A percentile compares a stretch with the other conserved stretches of the same genome.
Conservation (phyloP, 1,140 invertebrate genomes). For the Portunus trituberculatus region DNA sequence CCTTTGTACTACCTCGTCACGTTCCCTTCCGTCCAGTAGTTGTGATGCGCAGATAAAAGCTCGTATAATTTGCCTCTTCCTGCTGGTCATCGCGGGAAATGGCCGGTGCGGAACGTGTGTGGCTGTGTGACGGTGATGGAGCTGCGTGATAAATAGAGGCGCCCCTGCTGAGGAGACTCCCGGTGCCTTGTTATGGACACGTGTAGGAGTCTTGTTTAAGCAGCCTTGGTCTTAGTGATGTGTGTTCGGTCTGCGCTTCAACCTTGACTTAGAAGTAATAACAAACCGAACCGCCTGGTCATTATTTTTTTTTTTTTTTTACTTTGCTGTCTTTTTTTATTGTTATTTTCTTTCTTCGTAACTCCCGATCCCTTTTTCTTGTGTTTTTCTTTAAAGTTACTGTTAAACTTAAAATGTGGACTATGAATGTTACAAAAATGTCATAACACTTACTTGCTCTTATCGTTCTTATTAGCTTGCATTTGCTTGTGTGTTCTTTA, state of each 20-base stretch:
- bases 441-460: no score
- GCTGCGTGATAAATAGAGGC: neutral
- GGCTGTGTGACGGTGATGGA: neutral
- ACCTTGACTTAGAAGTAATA: neutral
- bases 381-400: no score
- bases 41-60: conserved; percentile 2
- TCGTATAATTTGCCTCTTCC: neutral
- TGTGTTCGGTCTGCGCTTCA: neutral
- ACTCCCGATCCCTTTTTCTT: no score
- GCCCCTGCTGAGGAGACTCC: neutral
- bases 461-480: no score
- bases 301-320: no score
- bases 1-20: neutral
- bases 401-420: no score
- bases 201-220: neutral
- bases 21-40: neutral
- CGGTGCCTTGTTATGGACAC: neutral
- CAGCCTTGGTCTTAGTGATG: neutral
- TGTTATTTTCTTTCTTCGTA: neutral
- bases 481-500: no score
- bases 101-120: neutral
- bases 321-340: neutral
- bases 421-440: no score
- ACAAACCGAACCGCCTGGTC: neutral
- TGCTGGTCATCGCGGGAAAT: conserved; percentile 10